Evolutionary conservation across 2,888 invertebrate genomes (phyloP), one percentile per base, ranked within the genome.

Genomic region (Nebria salina): DNA sequence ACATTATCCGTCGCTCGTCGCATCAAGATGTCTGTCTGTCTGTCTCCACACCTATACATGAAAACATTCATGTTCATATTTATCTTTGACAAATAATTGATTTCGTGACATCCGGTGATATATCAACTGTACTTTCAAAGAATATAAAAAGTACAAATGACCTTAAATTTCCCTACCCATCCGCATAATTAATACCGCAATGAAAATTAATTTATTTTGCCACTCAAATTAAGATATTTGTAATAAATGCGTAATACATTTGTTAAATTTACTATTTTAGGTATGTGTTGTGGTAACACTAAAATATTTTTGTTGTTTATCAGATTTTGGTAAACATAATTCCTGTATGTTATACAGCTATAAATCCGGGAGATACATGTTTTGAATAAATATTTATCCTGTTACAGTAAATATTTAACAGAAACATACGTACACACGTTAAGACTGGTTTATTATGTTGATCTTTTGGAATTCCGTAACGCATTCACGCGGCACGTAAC

Each of bases 371-470:
- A 41, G 41, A 73, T 73, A 73, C 43, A 34, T 80, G 80, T 75
- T 80, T 70, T 70, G 68, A 65, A 26, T 72, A 80, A 80, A 80
- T 80, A 80, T 80, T 80, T 80, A 80, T 80, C 43, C 70, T 75
- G 64, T 75, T 75, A 80, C 75, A 66, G 80, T 80, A 80, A 80
- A 80, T 80, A 80, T 80, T 80, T 75, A 75, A 75, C 68, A 75
- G 66, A 43, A 75, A 75, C 75, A 72, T 34, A 70, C 75, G 80
- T 75, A 70, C 70, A 54, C 8, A 72, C 75, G 80, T 75, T 80
- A 80, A 80, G 80, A 75, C 74, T 80, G 72, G 75, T 80, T 80
- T 80, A 80, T 80, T 75, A 75, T 80, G 80, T 80, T 80, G 68
- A 80, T 80, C 80, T 80, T 80, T 68, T 65, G 74, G 72, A 72